A percentile compares a stretch with the other conserved stretches of the same genome.
These are phyloP conservation scores for Agrotis segetum DNA, from an alignment of 2,888 invertebrate species.

Conservation along the genomic window DNA sequence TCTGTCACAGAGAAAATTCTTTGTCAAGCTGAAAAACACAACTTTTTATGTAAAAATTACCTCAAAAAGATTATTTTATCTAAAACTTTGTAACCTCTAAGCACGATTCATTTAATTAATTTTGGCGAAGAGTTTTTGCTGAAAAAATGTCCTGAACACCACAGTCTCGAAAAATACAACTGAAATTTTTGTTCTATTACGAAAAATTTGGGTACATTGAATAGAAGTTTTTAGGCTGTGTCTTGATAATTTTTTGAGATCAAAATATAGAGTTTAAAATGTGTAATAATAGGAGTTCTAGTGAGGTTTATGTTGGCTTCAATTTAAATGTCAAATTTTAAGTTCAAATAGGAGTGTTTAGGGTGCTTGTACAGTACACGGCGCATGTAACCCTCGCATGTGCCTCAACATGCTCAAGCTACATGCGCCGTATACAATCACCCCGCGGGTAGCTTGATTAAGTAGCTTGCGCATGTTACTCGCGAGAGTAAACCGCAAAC, in stretches of 20 bases:
- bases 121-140: constrained; percentile 24
- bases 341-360: constrained; percentile 22
- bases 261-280: constrained; percentile 69
- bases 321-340: constrained; percentile 41
- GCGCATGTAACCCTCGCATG: no score
- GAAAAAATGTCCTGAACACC: constrained; percentile 17
- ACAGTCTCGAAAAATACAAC: constrained; percentile 52
- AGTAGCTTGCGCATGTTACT: no score
- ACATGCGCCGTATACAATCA: no score
- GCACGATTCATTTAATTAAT: constrained; percentile 39
- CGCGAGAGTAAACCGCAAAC: no score
- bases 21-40: background rate
- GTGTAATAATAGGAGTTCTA: constrained; percentile 71
- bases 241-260: constrained; percentile 65
- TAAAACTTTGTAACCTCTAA: constrained; percentile 40
- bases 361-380: no score
- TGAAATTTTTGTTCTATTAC: constrained; percentile 18
- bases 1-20: background rate
- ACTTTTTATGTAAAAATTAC: constrained; percentile 19
- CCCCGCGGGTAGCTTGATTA: no score
- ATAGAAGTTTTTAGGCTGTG: constrained; percentile 58
- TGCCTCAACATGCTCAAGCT: no score
- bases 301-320: constrained; percentile 36
- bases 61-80: constrained; percentile 35
- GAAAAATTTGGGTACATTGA: background rate